A percentile compares a stretch with the other conserved stretches of the same genome.
Evolutionary conservation across 2,113 vertebrate species (phyloP).

Genomic region (Dromiciops gliroides): DNA sequence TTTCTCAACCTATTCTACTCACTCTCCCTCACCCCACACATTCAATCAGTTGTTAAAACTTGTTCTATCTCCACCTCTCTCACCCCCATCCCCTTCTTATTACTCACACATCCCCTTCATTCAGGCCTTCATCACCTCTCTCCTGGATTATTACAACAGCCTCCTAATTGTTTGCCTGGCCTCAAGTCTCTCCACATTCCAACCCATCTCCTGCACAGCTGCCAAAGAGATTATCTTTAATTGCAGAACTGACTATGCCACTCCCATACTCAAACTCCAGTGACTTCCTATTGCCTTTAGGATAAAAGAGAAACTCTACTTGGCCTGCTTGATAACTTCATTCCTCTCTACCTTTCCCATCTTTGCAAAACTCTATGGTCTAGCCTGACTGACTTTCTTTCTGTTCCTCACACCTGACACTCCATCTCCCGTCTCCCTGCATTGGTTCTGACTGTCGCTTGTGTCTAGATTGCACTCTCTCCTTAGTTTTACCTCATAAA

Average conservation of each 20-base stretch:
- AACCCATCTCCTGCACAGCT: not conserved
- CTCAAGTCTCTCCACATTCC: not conserved
- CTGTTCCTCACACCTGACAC: not conserved
- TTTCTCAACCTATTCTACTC: not conserved
- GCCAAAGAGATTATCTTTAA: not conserved
- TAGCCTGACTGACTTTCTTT: not conserved
- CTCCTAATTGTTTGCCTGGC: not conserved
- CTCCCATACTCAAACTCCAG: not conserved
- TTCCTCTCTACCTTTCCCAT: not conserved
- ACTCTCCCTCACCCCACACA: not conserved
- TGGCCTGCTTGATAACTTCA: not conserved
- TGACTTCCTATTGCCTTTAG: not conserved
- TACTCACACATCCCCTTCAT: not conserved
- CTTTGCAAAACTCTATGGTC: not conserved
- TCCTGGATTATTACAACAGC: not conserved
- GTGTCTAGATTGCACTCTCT: not conserved
- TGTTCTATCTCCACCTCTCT: not conserved
- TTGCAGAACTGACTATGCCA: not conserved
- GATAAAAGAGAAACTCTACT: not conserved
- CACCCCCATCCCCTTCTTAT: not conserved
- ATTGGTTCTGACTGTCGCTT: not conserved
- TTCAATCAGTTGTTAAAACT: not conserved
- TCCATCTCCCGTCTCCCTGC: not conserved
- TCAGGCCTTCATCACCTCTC: not conserved
- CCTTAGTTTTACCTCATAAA: not conserved